Base-by-base conservation (phyloP, 2,797 vertebrate genomes). In the Chelon labrosus region DNA sequence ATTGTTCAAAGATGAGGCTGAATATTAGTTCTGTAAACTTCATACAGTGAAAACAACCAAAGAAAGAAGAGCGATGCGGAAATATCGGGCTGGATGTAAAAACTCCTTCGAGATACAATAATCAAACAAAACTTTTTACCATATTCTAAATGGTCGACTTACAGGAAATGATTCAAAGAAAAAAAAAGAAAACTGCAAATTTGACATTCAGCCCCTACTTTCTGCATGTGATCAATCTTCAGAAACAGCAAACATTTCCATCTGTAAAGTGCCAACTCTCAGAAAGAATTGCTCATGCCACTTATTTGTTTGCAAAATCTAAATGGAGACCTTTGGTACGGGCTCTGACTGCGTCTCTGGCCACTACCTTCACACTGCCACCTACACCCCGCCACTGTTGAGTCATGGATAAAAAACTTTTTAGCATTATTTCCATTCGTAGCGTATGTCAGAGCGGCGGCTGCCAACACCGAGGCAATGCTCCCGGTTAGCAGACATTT, bases 401-500 rank as follows among this genome's bases (percentile, higher is more conserved):
- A 82, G 52, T 70, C 75, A 76, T 77, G 53, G 79, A 73, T 65
- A 57, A 39, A 68, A 71, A 52, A 25, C 52, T 7, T 1, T 1
- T 31, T 44, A 54, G 63, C 70, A 70, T 85, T 87, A 89, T 93
- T 93, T 93, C 83, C 88, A 91, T 82, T 77, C 54, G 51, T 68
- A 65, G 75, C 27, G 42, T 75, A 74, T 78, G 79, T 86, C 70
- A 52, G 62, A 35, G 50, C 2, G 50, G 53, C 53, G 4, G 75
- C 73, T 85, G 90, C 90, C 91, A 91, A 77, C 75, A 67, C 38
- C 35, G 27, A 66, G 80, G 77, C 82, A 78, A 64, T 58, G 74
- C 67, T 89, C 79, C 75, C 72, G 69, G 81, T 88, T 77, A 86
- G 86, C 88, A 93, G 91, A 92, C 88, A 82, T 93, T 93, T 94